Evolutionary conservation across 2,113 vertebrate species (phyloP).

Genomic region (Piprites chloris): DNA sequence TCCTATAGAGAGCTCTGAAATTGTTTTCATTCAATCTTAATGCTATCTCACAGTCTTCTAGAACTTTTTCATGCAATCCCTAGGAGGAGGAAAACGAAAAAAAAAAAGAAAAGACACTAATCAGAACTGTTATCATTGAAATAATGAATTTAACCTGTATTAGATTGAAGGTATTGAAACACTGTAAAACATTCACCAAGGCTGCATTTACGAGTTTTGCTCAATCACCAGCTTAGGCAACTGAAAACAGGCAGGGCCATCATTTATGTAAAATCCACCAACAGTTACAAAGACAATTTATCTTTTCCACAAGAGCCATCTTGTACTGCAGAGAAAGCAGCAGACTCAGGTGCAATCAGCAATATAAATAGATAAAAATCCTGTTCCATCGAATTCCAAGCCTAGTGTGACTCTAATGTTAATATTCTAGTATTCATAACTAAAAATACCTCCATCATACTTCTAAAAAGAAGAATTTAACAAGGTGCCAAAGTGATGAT

Average conservation of each 20-base stretch:
- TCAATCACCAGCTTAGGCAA: not conserved
- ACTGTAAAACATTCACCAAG: not conserved
- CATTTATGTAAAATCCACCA: not conserved
- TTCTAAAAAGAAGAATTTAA: not conserved
- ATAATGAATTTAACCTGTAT: not conserved
- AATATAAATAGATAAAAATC: not conserved
- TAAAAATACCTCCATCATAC: not conserved
- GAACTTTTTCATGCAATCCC: conserved; percentile 86
- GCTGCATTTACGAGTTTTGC: not conserved
- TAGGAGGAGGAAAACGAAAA: conserved; percentile 10
- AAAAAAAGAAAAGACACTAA: not conserved
- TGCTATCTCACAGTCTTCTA: conserved; percentile 88
- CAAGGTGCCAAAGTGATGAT: not conserved
- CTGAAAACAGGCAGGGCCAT: not conserved
- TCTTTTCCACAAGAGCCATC: not conserved
- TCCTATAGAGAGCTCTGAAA: conserved; percentile 89
- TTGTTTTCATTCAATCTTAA: conserved; percentile 87
- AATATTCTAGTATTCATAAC: not conserved
- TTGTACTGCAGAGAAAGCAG: not conserved
- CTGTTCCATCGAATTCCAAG: not conserved
- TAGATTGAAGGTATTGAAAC: not conserved
- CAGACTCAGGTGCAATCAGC: not conserved
- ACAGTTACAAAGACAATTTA: not conserved
- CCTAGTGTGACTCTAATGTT: not conserved
- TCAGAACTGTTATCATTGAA: not conserved